Base-by-base conservation (phyloP, 2,797 vertebrate genomes). In the Danionella dracula region DNA sequence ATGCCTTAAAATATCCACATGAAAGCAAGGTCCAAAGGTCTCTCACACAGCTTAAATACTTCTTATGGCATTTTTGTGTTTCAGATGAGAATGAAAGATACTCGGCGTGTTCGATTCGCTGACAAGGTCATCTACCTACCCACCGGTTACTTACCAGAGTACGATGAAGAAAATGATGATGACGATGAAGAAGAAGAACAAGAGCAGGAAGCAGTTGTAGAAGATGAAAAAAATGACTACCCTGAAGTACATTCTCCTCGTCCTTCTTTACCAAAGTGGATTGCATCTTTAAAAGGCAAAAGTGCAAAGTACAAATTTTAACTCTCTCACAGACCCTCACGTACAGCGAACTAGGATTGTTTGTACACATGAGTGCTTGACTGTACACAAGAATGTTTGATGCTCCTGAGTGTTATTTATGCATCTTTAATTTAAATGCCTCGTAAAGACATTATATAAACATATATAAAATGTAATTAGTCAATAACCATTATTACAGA, bases 51-150 rank as follows among this genome's bases (percentile, higher is more conserved):
- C n/a, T n/a, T n/a, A 27, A 3, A 27, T 27, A 27, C 23, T 35
- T 2, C 35, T 17, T 5, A 23, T 50, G 19, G 23, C 12, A 37
- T 29, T 51, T 49, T 29, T 41, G 5, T 49, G 44, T 4, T 27
- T 68, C 81, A 91, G 89, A 81, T 86, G 62, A 82, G 86, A 63
- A 68, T 90, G 12, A 85, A 90, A 53, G 76, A 76, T 32, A 81
- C 76, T n/a, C 80, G 86, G 0, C 76, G 55, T 0, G 89, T 91
- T 27, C 80, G 3, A 50, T 91, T 91, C 57, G 75, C 84, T 4
- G 86, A 90, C 57, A 63, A 80, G 29, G 77, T 90, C 61, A 5
- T 78, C 20, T 9, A 69, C 56, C 77, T 89, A 16, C 68, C 38
- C 0, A 68, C 83, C 21, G 63, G 66, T 2, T 41, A 67, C 31